These are phyloP conservation scores for Onthophagus taurus DNA, from an alignment of 1,140 invertebrate genomes.

Conservation along the genomic window DNA sequence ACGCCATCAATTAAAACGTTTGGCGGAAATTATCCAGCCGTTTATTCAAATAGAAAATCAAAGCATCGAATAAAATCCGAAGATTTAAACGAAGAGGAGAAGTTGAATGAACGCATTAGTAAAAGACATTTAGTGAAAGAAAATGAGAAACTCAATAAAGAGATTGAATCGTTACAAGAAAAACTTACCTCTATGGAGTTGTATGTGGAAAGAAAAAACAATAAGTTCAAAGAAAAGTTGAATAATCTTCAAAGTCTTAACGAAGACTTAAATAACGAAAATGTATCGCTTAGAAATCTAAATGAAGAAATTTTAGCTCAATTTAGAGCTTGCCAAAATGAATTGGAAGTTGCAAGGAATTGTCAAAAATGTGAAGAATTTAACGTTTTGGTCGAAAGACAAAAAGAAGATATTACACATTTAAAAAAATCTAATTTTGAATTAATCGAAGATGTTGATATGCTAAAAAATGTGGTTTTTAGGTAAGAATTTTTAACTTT, in stretches of 20 bases:
- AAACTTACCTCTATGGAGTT: slow-evolving; percentile 33
- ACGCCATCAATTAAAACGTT: slow-evolving; percentile 7
- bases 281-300: slow-evolving; percentile 21
- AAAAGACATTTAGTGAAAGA: slow-evolving; percentile 34
- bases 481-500: slow-evolving; percentile 32
- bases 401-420: slow-evolving; percentile 37
- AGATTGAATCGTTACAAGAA: slow-evolving; percentile 32
- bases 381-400: slow-evolving; percentile 36
- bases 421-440: slow-evolving; percentile 43
- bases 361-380: slow-evolving; percentile 36
- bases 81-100: slow-evolving; percentile 19
- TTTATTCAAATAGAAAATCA: too few relatives aligned
- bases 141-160: slow-evolving; percentile 33
- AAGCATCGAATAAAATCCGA: slow-evolving; percentile 6
- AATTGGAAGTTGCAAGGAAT: slow-evolving; percentile 25
- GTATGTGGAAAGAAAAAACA: slow-evolving; percentile 30
- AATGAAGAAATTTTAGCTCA: slow-evolving; percentile 23
- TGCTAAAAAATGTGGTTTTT: slow-evolving; percentile 58
- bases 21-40: slow-evolving; percentile 23
- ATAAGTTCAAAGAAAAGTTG: slow-evolving; percentile 33
- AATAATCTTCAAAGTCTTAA: slow-evolving; percentile 22
- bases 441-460: slow-evolving; percentile 47
- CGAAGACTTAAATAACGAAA: slow-evolving; percentile 26
- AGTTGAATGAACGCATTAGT: slow-evolving; percentile 24
- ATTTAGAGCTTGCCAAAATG: slow-evolving; percentile 20